phyloP scores from a whole-genome alignment of 2,797 vertebrate genomes.

The Pseudochirops corinnae region DNA sequence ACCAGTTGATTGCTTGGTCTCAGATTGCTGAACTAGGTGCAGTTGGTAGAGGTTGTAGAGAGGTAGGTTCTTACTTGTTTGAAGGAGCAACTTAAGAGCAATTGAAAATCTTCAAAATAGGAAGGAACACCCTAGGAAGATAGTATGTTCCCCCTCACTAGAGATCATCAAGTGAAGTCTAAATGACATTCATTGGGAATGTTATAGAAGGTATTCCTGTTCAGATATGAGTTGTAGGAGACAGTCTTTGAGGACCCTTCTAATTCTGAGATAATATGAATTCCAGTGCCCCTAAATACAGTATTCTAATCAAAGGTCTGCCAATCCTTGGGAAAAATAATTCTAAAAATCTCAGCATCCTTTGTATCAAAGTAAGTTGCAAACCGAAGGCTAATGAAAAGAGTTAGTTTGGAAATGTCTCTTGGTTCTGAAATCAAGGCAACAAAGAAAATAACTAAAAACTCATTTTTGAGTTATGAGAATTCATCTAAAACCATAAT shows the following conservation, averaged over 20 bases:
- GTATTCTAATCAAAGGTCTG: not conserved
- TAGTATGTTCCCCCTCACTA: not conserved
- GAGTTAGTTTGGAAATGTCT: not conserved
- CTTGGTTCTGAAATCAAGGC: not conserved
- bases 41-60: not conserved
- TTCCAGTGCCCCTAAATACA: not conserved
- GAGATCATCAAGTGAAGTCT: not conserved
- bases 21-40: not conserved
- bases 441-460: not conserved
- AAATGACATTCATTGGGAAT: not conserved
- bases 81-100: not conserved
- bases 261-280: not conserved
- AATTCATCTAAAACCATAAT: not conserved
- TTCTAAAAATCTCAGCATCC: not conserved
- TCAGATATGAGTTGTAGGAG: not conserved
- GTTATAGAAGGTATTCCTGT: not conserved
- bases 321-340: not conserved
- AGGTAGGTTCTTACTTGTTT: not conserved
- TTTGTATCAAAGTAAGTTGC: not conserved
- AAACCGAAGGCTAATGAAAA: not conserved
- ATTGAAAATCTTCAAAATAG: not conserved
- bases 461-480: not conserved
- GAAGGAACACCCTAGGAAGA: not conserved
- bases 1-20: not conserved
- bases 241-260: not conserved